Conservation (phyloP, 2,888 invertebrate species). For the Scaptomyza parva region DNA sequence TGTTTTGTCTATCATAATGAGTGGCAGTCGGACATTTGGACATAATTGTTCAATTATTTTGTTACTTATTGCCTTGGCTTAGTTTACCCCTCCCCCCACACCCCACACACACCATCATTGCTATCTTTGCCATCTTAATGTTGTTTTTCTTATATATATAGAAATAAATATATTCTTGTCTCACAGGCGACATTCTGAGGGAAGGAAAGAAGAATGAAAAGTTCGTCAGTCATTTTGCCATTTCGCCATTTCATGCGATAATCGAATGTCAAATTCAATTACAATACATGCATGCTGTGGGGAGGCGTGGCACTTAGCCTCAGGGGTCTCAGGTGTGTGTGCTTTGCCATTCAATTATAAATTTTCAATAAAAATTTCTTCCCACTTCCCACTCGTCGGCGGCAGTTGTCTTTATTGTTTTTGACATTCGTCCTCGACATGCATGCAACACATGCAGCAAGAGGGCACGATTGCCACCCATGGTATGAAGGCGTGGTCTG, state of each 20-base stretch:
- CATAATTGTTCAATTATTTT: constrained; percentile 84
- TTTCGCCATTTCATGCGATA: constrained; percentile 42
- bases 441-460: constrained; percentile 25
- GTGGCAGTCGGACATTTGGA: constrained; percentile 82
- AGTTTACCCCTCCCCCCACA: not conserved
- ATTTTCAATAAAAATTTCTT: constrained; percentile 73
- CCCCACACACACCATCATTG: no score
- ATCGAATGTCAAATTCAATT: constrained; percentile 71
- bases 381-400: constrained; percentile 43
- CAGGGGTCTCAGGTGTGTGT: constrained; percentile 74
- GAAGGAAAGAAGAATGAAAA: not conserved
- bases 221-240: constrained; percentile 21
- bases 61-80: constrained; percentile 66
- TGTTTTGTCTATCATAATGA: constrained; percentile 82
- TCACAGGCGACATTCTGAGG: constrained; percentile 2
- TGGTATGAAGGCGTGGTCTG: constrained; percentile 37
- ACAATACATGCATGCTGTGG: constrained; percentile 17
- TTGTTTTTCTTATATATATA: not conserved
- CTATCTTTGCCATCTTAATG: constrained; percentile 14
- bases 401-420: constrained; percentile 62
- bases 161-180: constrained; percentile 33
- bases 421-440: constrained; percentile 61
- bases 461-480: constrained; percentile 13
- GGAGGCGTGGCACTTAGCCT: constrained; percentile 18
- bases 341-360: constrained; percentile 81